Evolutionary conservation across 2,888 invertebrate species (phyloP).

Genomic region (Acleris holmiana): DNA sequence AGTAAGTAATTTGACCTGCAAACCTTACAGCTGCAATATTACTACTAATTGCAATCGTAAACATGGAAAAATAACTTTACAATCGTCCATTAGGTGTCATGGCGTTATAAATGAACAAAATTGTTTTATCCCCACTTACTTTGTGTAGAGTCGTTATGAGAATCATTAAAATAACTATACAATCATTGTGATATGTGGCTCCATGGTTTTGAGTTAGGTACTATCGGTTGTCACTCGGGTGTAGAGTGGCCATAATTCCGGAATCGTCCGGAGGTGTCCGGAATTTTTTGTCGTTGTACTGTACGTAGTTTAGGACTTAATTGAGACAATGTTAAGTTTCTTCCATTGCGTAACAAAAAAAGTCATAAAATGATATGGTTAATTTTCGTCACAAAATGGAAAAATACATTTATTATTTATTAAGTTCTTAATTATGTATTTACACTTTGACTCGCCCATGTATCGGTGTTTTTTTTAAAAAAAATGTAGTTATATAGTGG

Average conservation of each 20-base stretch:
- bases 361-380: too few species aligned
- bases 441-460: too few species aligned
- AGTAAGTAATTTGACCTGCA: conserved; percentile 29
- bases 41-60: conserved; percentile 32
- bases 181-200: conserved; percentile 51
- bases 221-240: background rate
- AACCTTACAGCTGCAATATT: conserved; percentile 28
- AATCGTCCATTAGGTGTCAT: conserved; percentile 27
- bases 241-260: background rate
- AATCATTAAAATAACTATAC: conserved; percentile 54
- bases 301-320: too few species aligned
- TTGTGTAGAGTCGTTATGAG: conserved; percentile 25
- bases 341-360: too few species aligned
- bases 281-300: background rate
- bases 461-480: too few species aligned
- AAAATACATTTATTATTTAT: too few species aligned
- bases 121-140: conserved; percentile 18
- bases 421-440: too few species aligned
- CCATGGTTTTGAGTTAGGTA: conserved; percentile 43
- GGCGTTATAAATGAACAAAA: conserved; percentile 9
- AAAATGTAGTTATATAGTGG: too few species aligned
- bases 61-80: conserved; percentile 18
- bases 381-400: too few species aligned
- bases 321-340: too few species aligned
- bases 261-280: background rate